These are phyloP conservation scores for Macrophya annulata DNA, from an alignment of 2,888 invertebrate species.

Conservation along the genomic window DNA sequence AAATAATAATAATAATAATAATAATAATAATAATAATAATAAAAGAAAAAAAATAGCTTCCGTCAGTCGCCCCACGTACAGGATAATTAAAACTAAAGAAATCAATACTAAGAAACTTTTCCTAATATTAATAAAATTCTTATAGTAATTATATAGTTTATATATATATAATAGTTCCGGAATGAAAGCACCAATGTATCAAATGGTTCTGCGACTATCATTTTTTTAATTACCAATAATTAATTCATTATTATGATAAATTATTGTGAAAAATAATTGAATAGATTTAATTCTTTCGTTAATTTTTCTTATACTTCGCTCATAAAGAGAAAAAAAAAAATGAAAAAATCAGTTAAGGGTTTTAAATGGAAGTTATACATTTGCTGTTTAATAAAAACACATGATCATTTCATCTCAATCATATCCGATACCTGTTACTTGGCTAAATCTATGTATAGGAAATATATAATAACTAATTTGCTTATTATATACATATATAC, in stretches of 20 bases:
- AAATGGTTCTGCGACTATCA: constrained; percentile 38
- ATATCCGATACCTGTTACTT: background rate
- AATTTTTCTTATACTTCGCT: background rate
- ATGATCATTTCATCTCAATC: background rate
- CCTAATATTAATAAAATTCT: constrained; percentile 32
- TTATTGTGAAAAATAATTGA: no score
- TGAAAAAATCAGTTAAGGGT: background rate
- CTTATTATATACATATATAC: no score
- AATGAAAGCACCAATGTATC: constrained; percentile 17
- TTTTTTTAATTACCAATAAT: no score
- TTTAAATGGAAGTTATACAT: background rate
- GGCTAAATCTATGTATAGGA: no score
- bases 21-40: constrained; percentile 26
- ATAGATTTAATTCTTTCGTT: background rate
- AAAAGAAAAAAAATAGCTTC: constrained; percentile 17
- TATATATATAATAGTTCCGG: constrained; percentile 40
- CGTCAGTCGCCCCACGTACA: constrained; percentile 41
- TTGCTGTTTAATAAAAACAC: background rate
- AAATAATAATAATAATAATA: background rate
- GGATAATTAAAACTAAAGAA: constrained; percentile 38
- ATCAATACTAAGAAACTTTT: constrained; percentile 41
- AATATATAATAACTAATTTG: no score
- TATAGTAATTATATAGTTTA: constrained; percentile 30
- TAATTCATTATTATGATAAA: no score
- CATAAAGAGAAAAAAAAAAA: background rate